Evolutionary conservation across 2,113 vertebrate genomes (phyloP).

Genomic region (Anser brachyrhynchus): DNA sequence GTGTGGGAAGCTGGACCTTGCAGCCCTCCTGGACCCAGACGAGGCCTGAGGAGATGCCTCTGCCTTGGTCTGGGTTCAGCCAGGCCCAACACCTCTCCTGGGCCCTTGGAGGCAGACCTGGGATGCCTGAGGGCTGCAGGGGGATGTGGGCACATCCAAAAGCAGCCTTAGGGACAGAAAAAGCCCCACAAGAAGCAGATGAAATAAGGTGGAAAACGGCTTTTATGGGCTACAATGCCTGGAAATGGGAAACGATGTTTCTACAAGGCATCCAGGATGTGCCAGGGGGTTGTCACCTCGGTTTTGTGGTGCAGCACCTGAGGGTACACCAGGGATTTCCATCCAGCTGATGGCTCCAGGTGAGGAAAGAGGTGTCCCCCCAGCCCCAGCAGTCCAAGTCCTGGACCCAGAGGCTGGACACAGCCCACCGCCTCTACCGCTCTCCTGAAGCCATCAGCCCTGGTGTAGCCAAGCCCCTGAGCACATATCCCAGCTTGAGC

Average conservation of each 20-base stretch:
- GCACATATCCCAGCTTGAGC: not conserved
- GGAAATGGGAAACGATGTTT: not conserved
- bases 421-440: accelerated
- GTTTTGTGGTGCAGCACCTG: not conserved
- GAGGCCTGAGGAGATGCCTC: not conserved
- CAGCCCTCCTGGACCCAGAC: not conserved
- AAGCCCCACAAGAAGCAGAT: not conserved
- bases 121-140: not conserved
- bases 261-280: not conserved
- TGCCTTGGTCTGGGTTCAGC: not conserved
- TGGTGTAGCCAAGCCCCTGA: not conserved
- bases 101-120: not conserved
- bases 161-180: not conserved
- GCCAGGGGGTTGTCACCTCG: not conserved
- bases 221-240: not conserved
- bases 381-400: accelerated
- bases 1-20: not conserved
- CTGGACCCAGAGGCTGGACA: not conserved
- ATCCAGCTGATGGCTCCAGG: accelerated
- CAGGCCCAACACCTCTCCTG: not conserved
- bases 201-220: not conserved
- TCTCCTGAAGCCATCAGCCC: not conserved
- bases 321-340: not conserved
- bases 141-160: not conserved
- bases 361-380: not conserved